Percentiles rank a stretch among this genome's conserved stretches.
phyloP scores from a whole-genome alignment of 2,797 vertebrate species.

The Scarus forsteni region DNA sequence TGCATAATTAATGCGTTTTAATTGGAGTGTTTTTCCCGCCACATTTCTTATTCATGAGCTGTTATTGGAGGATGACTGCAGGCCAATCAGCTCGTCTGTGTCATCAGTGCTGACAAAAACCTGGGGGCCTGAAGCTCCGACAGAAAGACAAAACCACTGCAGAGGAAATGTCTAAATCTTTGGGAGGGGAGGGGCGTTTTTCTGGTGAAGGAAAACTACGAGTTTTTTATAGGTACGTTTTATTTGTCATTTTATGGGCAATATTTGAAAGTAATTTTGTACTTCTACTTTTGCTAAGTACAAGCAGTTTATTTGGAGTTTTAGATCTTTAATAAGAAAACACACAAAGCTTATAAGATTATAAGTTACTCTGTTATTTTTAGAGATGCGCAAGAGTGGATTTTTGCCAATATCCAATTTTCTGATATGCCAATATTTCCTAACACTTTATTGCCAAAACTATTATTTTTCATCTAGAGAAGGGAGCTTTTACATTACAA shows the following conservation, averaged over 20 bases:
- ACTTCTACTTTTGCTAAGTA: neutral
- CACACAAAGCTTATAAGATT: too few species aligned
- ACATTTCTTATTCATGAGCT: slow-evolving; percentile 86
- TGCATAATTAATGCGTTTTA: slow-evolving; percentile 86
- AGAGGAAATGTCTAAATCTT: slow-evolving; percentile 6
- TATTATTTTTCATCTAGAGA: too few species aligned
- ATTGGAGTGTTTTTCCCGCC: slow-evolving; percentile 82
- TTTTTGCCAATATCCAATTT: too few species aligned
- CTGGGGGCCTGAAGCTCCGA: slow-evolving; percentile 41
- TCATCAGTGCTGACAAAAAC: slow-evolving; percentile 58
- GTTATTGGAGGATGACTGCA: slow-evolving; percentile 78
- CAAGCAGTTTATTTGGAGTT: neutral
- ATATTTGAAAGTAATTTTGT: neutral
- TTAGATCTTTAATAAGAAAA: neutral
- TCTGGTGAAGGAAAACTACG: neutral
- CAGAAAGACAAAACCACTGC: slow-evolving; percentile 45
- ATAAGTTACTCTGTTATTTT: too few species aligned
- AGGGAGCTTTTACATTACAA: too few species aligned
- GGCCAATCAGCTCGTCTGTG: slow-evolving; percentile 64
- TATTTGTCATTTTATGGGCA: neutral
- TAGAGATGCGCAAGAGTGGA: too few species aligned
- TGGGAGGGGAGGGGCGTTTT: neutral
- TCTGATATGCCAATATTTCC: too few species aligned
- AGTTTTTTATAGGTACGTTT: neutral
- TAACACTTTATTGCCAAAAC: too few species aligned